Percentiles rank a stretch among this genome's conserved stretches.
These are phyloP conservation scores for Drosophila teissieri DNA, from an alignment of 1,140 invertebrate species.

Conservation along the genomic window DNA sequence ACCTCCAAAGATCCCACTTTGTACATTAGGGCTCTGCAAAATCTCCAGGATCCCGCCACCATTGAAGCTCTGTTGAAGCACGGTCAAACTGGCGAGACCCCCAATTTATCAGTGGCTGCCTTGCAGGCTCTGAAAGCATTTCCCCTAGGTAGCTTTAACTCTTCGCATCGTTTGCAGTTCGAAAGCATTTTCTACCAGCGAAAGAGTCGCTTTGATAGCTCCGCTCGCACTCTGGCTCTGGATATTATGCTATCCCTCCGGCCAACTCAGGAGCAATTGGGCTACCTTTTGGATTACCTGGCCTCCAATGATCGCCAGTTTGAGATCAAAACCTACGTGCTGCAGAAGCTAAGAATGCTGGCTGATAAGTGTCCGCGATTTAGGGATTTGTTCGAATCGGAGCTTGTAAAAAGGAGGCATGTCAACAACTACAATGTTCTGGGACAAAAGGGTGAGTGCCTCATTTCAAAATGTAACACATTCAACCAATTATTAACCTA, in stretches of 20 bases:
- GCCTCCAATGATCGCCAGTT: slow-evolving; percentile 86
- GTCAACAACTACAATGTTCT: slow-evolving; percentile 89
- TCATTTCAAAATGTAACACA: no score
- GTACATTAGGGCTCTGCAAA: slow-evolving; percentile 89
- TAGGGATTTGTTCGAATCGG: slow-evolving; percentile 79
- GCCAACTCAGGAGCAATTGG: slow-evolving; percentile 86
- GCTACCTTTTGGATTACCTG: slow-evolving; percentile 86
- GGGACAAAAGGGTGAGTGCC: slow-evolving; percentile 86
- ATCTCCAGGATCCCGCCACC: slow-evolving; percentile 87
- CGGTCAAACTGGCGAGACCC: slow-evolving; percentile 85
- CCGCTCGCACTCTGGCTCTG: slow-evolving; percentile 89
- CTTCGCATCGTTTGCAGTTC: slow-evolving; percentile 85
- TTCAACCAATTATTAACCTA: neutral
- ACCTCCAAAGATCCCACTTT: slow-evolving; percentile 83
- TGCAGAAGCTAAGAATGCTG: slow-evolving; percentile 88
- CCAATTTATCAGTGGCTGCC: slow-evolving; percentile 87
- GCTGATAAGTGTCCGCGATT: slow-evolving; percentile 86
- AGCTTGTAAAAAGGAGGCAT: slow-evolving; percentile 83
- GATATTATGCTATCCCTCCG: slow-evolving; percentile 89
- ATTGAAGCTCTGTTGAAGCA: slow-evolving; percentile 86
- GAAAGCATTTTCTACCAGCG: slow-evolving; percentile 88
- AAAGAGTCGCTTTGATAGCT: slow-evolving; percentile 88
- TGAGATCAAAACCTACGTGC: slow-evolving; percentile 89
- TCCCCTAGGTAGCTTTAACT: slow-evolving; percentile 81
- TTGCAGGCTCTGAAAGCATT: slow-evolving; percentile 88